phyloP scores from a whole-genome alignment of 2,113 vertebrate species.

The Salvelinus sp. region DNA sequence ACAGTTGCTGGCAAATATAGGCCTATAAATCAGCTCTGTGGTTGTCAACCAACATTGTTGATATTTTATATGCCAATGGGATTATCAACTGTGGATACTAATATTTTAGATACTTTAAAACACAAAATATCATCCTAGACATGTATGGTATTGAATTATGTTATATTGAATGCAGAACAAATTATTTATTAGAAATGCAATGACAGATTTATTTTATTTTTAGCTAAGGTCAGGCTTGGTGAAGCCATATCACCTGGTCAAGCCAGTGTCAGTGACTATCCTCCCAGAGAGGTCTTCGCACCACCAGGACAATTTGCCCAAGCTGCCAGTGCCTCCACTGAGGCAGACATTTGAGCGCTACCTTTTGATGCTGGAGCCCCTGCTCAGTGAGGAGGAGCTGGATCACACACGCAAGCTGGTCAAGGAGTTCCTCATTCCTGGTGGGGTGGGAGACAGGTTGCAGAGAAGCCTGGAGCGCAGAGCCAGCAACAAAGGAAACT shows the following conservation, averaged over 20 bases:
- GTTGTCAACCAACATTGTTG: neutral
- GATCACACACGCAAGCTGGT: conserved; percentile 81
- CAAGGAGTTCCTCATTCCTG: conserved; percentile 78
- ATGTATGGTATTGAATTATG: too few species aligned
- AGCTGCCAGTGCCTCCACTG: conserved; percentile 77
- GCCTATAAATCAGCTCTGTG: neutral
- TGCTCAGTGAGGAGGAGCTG: conserved; percentile 88
- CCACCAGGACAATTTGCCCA: conserved; percentile 79
- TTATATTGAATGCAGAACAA: neutral
- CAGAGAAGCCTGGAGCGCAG: conserved; percentile 90
- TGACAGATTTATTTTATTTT: conserved; percentile 9
- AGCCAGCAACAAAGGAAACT: conserved; percentile 89
- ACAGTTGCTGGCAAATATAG: neutral
- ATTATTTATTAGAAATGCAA: neutral
- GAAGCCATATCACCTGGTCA: conserved; percentile 76
- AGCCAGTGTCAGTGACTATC: conserved; percentile 69
- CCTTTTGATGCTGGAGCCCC: conserved; percentile 83
- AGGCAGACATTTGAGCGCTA: conserved; percentile 89
- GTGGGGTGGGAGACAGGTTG: conserved; percentile 89
- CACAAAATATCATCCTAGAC: too few species aligned
- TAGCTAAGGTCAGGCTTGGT: conserved; percentile 71
- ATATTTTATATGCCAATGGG: neutral
- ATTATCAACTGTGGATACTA: neutral
- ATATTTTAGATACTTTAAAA: too few species aligned
- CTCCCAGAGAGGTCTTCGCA: conserved; percentile 72